These are phyloP conservation scores for Heliconius cydno DNA, from an alignment of 2,888 invertebrate genomes.

Conservation along the genomic window DNA sequence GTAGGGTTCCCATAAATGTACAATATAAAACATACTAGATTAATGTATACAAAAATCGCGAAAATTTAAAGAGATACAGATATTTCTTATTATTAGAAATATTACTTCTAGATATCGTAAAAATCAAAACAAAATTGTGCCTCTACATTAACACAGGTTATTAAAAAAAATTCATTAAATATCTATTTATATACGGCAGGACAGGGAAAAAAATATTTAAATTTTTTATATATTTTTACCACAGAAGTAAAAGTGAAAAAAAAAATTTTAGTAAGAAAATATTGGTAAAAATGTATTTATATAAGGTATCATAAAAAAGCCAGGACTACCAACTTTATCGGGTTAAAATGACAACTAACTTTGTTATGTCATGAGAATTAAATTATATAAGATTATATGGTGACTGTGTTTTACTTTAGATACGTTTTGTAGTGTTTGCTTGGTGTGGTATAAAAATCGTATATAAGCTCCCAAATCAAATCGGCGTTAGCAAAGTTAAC, in stretches of 20 bases:
- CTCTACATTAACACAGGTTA: not conserved
- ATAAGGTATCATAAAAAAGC: not conserved
- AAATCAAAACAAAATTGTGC: not conserved
- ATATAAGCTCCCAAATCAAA: not conserved
- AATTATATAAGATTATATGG: not conserved
- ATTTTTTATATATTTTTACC: not conserved
- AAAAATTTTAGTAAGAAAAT: not conserved
- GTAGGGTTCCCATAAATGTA: too few species aligned
- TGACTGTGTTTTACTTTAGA: not conserved
- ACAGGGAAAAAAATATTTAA: not conserved
- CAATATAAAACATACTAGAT: too few species aligned
- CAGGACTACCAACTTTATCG: not conserved
- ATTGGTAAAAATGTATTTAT: not conserved
- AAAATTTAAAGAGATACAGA: too few species aligned
- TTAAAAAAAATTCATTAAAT: not conserved
- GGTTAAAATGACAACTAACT: not conserved
- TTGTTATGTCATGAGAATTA: too few species aligned
- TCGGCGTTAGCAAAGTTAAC: not conserved
- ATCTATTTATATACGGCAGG: not conserved
- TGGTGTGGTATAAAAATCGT: not conserved
- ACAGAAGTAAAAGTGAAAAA: not conserved
- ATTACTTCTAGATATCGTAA: not conserved
- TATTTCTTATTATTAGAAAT: not conserved
- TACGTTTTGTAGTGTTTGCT: not conserved
- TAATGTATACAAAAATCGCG: too few species aligned